Evolutionary conservation across 2,888 invertebrate genomes (phyloP), one percentile per base, ranked within the genome.

Genomic region (Lypha dubia): DNA sequence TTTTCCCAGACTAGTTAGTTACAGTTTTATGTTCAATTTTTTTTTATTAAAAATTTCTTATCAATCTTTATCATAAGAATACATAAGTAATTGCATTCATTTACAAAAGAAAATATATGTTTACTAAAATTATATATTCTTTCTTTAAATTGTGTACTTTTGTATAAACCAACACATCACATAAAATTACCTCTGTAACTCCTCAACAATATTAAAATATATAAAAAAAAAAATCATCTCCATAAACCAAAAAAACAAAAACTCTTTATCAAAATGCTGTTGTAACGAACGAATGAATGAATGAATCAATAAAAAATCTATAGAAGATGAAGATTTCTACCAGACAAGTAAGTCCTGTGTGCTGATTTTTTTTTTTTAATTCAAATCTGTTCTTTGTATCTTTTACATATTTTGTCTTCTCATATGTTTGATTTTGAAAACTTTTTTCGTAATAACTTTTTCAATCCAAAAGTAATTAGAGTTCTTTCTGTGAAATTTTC

Each of bases 291-390:
- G 51, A 86, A 83, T 79, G 60, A 79, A 62, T 71, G 63, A 63
- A 74, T 68, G 60, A 86, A 83, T 75, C 73, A 84, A 83, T 86
- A 58, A 58, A 84, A 86, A 86, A 58, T 88, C 88, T 89, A 86
- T 90, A 90, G 91, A 91, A 94, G 94, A 94, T 93, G 94, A 94
- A 93, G 94, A 94, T 93, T 94, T 93, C 94, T 93, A 93, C 91
- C 93, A 93, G 91, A 90, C 94, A 94, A 94, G 94, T 94, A 94
- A 94, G 94, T 94, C 93, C 62, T 88, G 89, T 73, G 75, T 71
- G 75, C 75, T 53, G 67, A 65, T 70, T 65, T 46, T 67, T 76
- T 70, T 65, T 46, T 67, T 76, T 38, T 11, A 11, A 56, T 75
- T 63, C 70, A 46, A 75, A n/a, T 67, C 41, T 41, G n/a, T 70